Percentiles rank a stretch among this genome's conserved stretches.
Conservation (phyloP, 2,888 invertebrate species). For the Spilarctia lutea region DNA sequence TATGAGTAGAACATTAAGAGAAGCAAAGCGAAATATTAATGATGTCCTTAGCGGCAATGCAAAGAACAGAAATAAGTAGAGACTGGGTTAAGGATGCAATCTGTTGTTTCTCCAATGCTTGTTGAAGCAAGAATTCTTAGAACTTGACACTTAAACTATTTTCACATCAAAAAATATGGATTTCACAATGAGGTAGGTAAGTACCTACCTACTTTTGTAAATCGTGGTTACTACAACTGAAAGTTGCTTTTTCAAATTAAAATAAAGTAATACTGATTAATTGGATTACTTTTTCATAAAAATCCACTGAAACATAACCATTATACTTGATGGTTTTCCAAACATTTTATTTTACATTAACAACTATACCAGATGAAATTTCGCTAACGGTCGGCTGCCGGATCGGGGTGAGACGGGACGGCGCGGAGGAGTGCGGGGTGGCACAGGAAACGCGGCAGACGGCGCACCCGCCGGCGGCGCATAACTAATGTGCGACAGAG, state of each 20-base stretch:
- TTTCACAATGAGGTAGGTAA: too few relatives aligned
- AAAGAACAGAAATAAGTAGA: not conserved
- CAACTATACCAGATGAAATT: slow-evolving; percentile 42
- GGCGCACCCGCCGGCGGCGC: slow-evolving; percentile 68
- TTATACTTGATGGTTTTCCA: slow-evolving; percentile 8
- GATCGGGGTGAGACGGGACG: slow-evolving; percentile 40
- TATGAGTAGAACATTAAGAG: not conserved
- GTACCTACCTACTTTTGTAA: too few relatives aligned
- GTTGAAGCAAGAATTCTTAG: not conserved
- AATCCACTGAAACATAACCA: not conserved
- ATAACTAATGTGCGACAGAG: slow-evolving; percentile 65
- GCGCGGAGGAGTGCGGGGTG: slow-evolving; percentile 36
- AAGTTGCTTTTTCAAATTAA: not conserved
- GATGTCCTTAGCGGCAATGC: not conserved
- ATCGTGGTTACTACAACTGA: not conserved
- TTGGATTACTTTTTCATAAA: not conserved
- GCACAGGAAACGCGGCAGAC: slow-evolving; percentile 74
- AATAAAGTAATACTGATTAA: not conserved
- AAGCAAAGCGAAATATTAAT: not conserved
- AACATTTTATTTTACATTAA: slow-evolving; percentile 24
- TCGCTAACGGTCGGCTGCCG: slow-evolving; percentile 34
- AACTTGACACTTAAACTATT: not conserved
- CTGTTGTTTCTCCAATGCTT: not conserved
- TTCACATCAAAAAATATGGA: not conserved
- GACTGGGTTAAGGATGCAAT: too few relatives aligned